These are phyloP conservation scores for Zoanthus sociatus DNA, from an alignment of 92 coral and sea anemone genomes.

Conservation along the genomic window DNA sequence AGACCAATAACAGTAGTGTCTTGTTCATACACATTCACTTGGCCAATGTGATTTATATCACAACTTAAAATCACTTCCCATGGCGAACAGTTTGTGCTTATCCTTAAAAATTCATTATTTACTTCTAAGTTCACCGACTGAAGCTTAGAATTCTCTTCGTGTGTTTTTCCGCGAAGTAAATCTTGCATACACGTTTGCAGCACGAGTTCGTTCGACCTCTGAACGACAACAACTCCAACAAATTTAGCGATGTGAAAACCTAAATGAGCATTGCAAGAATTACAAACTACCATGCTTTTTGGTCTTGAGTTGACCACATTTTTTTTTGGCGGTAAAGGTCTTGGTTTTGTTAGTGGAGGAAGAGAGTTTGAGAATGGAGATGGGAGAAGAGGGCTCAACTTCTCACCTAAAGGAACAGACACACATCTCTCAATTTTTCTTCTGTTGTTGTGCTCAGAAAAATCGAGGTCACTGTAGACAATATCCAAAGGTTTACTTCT, in stretches of 20 bases:
- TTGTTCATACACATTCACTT: slow-evolving; percentile 75
- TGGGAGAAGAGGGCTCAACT: neutral
- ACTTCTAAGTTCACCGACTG: slow-evolving; percentile 89
- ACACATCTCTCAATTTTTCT: slow-evolving; percentile 50
- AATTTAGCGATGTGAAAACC: slow-evolving; percentile 87
- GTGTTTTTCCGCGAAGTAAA: slow-evolving; percentile 55
- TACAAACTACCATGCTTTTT: slow-evolving; percentile 71
- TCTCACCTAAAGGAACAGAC: slow-evolving; percentile 35
- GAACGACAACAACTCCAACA: slow-evolving; percentile 68
- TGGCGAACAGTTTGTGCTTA: slow-evolving; percentile 91
- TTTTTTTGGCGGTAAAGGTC: slow-evolving; percentile 64
- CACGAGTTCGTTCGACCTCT: slow-evolving; percentile 82
- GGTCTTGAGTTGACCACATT: slow-evolving; percentile 62
- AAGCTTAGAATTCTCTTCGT: slow-evolving; percentile 66
- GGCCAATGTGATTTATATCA: slow-evolving; percentile 83
- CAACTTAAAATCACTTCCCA: slow-evolving; percentile 90
- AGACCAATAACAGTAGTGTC: slow-evolving; percentile 77
- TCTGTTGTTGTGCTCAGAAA: slow-evolving; percentile 41
- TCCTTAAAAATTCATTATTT: slow-evolving; percentile 77
- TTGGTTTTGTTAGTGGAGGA: slow-evolving; percentile 57
- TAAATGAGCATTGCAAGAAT: slow-evolving; percentile 58
- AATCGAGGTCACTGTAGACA: slow-evolving; percentile 92
- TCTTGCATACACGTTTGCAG: slow-evolving; percentile 79
- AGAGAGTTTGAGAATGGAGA: slow-evolving; percentile 56
- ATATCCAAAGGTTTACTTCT: slow-evolving; percentile 87